These are phyloP conservation scores for Dryadula phaetusa DNA, from an alignment of 2,888 invertebrate species.

Conservation along the genomic window DNA sequence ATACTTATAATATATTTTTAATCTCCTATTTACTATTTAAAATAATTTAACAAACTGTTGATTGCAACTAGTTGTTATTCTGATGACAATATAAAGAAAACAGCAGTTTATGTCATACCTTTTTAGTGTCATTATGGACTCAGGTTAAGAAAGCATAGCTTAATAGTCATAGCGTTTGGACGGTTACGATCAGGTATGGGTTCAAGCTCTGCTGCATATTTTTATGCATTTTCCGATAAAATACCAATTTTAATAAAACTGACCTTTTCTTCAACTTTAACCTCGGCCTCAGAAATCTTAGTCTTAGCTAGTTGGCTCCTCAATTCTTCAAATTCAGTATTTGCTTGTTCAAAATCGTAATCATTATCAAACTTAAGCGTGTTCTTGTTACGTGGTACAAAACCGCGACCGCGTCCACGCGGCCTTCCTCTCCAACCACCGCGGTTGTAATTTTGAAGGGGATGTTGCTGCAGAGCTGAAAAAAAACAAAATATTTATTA, in stretches of 20 bases:
- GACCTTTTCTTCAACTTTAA: conserved; percentile 75
- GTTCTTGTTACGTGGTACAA: conserved; percentile 84
- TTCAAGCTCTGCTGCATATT: too few species aligned
- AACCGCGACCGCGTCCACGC: conserved; percentile 76
- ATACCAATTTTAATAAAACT: too few species aligned
- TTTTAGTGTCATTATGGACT: too few species aligned
- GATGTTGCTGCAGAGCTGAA: conserved; percentile 20
- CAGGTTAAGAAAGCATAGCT: too few species aligned
- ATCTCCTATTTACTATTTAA: neutral
- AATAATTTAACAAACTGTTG: too few species aligned
- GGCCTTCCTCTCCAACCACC: conserved; percentile 80
- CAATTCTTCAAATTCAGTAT: conserved; percentile 97
- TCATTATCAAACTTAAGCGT: conserved; percentile 97
- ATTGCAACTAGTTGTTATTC: too few species aligned
- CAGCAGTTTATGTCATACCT: too few species aligned
- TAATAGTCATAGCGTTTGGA: too few species aligned
- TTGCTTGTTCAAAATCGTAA: conserved; percentile 99
- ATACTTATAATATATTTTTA: neutral
- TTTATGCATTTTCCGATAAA: too few species aligned
- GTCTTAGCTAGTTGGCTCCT: conserved; percentile 93
- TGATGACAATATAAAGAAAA: too few species aligned
- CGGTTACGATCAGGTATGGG: too few species aligned
- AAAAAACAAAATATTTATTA: neutral
- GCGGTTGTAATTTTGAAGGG: conserved; percentile 76
- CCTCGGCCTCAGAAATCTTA: conserved; percentile 87